Percentiles rank a stretch among this genome's conserved stretches.
Evolutionary conservation across 2,888 invertebrate species (phyloP).

Genomic region (Parelbella ahira): DNA sequence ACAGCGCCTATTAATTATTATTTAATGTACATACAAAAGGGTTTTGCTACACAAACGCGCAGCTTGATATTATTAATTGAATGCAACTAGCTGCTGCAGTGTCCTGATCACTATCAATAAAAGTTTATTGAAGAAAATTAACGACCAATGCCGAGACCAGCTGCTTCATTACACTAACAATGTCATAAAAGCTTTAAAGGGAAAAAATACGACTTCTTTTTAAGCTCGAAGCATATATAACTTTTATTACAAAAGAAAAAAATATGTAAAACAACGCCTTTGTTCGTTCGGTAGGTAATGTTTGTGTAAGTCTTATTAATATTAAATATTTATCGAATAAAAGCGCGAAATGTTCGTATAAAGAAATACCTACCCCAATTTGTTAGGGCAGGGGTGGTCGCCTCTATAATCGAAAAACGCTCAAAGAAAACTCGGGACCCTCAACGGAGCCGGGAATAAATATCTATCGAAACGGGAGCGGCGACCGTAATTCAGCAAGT

Average conservation of each 20-base stretch:
- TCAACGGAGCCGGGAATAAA: conserved; percentile 15
- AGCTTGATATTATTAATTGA: conserved; percentile 20
- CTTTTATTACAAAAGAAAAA: no score
- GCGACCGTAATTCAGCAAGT: conserved; percentile 20
- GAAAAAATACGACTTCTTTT: no score
- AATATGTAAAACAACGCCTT: not conserved
- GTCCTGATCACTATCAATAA: conserved; percentile 16
- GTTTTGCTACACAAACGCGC: no score
- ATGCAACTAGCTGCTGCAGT: conserved; percentile 8
- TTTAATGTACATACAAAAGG: no score
- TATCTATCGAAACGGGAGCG: conserved; percentile 21
- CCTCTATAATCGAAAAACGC: conserved; percentile 19
- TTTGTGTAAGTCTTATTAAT: conserved; percentile 10
- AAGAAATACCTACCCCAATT: conserved; percentile 21
- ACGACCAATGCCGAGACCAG: conserved; percentile 18
- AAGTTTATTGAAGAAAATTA: conserved; percentile 24
- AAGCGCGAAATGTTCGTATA: conserved; percentile 12
- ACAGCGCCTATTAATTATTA: no score
- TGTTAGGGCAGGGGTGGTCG: conserved; percentile 11
- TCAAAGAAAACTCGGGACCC: conserved; percentile 24
- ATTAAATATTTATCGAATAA: conserved; percentile 23
- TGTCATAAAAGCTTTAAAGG: conserved; percentile 1
- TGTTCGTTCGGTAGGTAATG: no score
- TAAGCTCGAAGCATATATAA: no score
- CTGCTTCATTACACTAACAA: conserved; percentile 14